Conservation (phyloP, 2,797 vertebrate species). For the Podarcis siculus region DNA sequence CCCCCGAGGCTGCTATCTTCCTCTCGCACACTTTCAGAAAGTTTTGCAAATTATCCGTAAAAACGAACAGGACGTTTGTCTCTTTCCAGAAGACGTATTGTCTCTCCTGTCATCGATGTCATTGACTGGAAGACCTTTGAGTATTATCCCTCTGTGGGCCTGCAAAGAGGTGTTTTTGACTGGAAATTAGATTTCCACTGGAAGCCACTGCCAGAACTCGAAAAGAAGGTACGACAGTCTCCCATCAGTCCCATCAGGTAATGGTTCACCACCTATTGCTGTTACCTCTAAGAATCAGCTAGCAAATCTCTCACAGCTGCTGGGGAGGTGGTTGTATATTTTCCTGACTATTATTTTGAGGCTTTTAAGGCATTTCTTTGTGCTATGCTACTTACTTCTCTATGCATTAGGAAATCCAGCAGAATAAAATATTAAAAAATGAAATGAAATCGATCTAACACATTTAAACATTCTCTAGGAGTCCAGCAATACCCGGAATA, state of each 20-base stretch:
- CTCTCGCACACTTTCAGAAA: neutral
- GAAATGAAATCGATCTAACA: neutral
- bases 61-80: slow-evolving; percentile 10
- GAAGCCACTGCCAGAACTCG: slow-evolving; percentile 77
- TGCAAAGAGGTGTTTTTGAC: slow-evolving; percentile 84
- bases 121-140: slow-evolving; percentile 88
- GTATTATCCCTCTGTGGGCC: slow-evolving; percentile 82
- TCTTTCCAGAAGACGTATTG: slow-evolving; percentile 82
- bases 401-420: neutral
- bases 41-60: slow-evolving; percentile 1
- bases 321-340: neutral
- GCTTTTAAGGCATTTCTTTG: neutral
- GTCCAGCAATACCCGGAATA: slow-evolving; percentile 83
- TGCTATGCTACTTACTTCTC: too few species aligned
- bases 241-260: slow-evolving; percentile 83
- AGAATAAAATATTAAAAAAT: neutral
- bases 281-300: neutral
- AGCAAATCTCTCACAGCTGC: neutral
- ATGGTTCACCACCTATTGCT: slow-evolving; percentile 45
- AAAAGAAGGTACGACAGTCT: slow-evolving; percentile 74
- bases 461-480: slow-evolving; percentile 73
- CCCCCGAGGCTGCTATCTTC: neutral
- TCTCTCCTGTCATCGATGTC: slow-evolving; percentile 87
- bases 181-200: slow-evolving; percentile 90
- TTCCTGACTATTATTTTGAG: neutral